Conservation (phyloP, 2,888 invertebrate genomes). For the Byasa hedistus region DNA sequence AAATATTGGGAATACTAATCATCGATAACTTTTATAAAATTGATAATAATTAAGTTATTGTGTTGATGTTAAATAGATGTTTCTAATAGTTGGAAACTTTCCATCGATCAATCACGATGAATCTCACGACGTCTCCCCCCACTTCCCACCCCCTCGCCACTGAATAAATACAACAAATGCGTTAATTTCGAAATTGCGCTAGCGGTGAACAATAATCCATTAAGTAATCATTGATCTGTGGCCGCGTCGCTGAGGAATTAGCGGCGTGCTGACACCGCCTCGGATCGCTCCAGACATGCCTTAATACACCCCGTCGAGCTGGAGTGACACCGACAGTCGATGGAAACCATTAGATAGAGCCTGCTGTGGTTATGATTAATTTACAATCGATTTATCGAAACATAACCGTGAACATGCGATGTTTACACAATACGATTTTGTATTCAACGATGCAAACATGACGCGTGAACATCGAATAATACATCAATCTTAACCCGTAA, state of each 20-base stretch:
- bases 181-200: constrained; percentile 17
- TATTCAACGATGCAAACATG: no score
- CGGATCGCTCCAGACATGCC: constrained; percentile 28
- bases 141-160: no score
- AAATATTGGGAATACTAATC: no score
- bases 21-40: no score
- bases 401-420: no score
- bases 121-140: constrained; percentile 4
- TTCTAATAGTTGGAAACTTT: no score
- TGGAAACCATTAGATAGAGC: not conserved
- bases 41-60: no score
- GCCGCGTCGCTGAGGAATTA: constrained; percentile 33
- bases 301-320: constrained; percentile 28
- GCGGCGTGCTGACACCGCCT: constrained; percentile 28
- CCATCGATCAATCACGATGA: constrained; percentile 20
- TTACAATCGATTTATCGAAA: not conserved
- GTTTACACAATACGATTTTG: no score
- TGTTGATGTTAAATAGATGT: no score
- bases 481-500: no score
- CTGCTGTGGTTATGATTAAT: not conserved
- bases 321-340: constrained; percentile 25
- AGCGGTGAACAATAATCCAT: constrained; percentile 31
- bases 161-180: constrained; percentile 18
- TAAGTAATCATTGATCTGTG: constrained; percentile 33
- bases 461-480: no score